phyloP scores from a whole-genome alignment of 2,113 vertebrate species.

The Sylvia atricapilla region DNA sequence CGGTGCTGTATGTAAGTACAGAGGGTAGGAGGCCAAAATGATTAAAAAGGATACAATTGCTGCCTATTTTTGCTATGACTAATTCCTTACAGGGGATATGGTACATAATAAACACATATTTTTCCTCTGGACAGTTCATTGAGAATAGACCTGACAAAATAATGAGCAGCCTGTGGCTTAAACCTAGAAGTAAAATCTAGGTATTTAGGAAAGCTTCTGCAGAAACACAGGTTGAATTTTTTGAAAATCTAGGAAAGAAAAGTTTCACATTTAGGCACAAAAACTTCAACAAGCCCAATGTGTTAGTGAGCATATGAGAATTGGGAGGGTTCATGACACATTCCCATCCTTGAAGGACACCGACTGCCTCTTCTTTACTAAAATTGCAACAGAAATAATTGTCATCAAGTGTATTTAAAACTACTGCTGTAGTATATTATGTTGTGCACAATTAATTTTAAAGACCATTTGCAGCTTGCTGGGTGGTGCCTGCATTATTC shows the following conservation, averaged over 20 bases:
- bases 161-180: neutral
- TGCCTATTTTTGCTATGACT: neutral
- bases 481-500: neutral
- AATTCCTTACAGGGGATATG: neutral
- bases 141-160: neutral
- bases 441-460: neutral
- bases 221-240: neutral
- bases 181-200: neutral
- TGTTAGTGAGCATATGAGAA: accelerated
- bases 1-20: neutral
- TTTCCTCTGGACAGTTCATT: neutral
- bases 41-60: neutral
- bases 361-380: neutral
- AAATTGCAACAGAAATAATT: neutral
- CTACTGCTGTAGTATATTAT: neutral
- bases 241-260: neutral
- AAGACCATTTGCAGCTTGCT: neutral
- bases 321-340: accelerated
- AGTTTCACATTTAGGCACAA: neutral
- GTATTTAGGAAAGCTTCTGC: neutral
- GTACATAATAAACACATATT: neutral
- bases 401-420: neutral
- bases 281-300: neutral
- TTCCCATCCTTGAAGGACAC: neutral
- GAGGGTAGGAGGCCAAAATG: neutral